Conservation (phyloP, 2,888 invertebrate species). For the Macropis europaea region DNA sequence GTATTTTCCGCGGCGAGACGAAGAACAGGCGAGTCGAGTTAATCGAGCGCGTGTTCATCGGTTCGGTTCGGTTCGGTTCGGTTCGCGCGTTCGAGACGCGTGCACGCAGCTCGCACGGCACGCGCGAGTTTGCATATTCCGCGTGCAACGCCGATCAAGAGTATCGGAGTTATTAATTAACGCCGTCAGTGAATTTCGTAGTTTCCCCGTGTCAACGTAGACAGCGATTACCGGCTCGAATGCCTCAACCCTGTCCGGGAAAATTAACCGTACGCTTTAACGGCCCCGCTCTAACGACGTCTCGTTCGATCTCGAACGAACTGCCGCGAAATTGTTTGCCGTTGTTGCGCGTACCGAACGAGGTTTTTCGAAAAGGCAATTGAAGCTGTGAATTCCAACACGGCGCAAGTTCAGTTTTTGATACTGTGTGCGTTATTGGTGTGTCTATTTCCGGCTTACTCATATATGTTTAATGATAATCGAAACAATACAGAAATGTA, state of each 20-base stretch:
- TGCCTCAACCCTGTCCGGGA: neutral
- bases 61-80: neutral
- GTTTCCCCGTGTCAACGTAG: slow-evolving; percentile 3
- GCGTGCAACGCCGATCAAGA: slow-evolving; percentile 8
- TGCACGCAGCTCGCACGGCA: slow-evolving; percentile 7
- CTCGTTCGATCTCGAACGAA: neutral
- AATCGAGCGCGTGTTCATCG: slow-evolving; percentile 15
- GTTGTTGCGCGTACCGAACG: neutral
- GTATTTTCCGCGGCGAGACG: slow-evolving; percentile 28
- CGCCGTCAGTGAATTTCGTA: slow-evolving; percentile 20
- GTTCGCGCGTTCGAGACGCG: neutral
- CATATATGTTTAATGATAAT: too few species aligned
- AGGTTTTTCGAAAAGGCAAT: neutral
- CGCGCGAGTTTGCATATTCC: slow-evolving; percentile 1
- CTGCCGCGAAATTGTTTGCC: neutral
- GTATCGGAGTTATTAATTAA: slow-evolving; percentile 42
- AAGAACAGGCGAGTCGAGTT: too few species aligned
- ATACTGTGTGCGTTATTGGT: too few species aligned
- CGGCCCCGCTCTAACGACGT: neutral
- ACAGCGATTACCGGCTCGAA: slow-evolving; percentile 4
- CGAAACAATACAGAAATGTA: too few species aligned
- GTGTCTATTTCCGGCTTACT: too few species aligned
- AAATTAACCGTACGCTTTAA: slow-evolving; percentile 19
- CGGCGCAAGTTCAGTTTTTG: too few species aligned
- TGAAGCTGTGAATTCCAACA: neutral